Evolutionary conservation across 1,140 invertebrate species (phyloP), one percentile per base, ranked within the genome.

Genomic region (Drosophila elegans): DNA sequence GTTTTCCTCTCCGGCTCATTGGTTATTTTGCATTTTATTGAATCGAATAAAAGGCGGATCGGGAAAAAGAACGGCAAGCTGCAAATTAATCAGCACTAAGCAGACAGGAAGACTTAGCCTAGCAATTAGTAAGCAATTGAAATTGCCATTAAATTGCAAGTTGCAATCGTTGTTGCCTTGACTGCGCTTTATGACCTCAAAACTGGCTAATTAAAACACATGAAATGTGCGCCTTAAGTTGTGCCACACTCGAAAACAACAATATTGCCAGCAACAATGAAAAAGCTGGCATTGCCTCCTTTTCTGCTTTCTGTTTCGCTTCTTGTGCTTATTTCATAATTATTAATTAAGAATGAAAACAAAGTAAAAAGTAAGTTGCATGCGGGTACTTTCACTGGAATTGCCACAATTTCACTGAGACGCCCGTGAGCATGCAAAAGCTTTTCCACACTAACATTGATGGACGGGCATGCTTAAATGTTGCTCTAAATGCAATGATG

Each of bases 321-420:
- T 67, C 74, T 81, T 66, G 79, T 78, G 75, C 83, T 86, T 88
- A 86, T 88, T 86, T 82, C 83, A 76, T 86, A 86, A 86, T 86
- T 86, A 86, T 69, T 86, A 86, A 86, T 86, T 86, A 86, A 86
- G 79, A 88, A 88, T 79, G 83, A 86, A 86, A 88, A 82, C 83
- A 88, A 82, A 83, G 75, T 73, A 77, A 83, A 86, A 88, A 86
- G 79, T 88, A 76, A 88, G 75, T 76, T 76, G 83, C 71, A 86
- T 63, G 64, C 66, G 64, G 74, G 60, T 63, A 86, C 82, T 86
- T 81, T 86, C 64, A 55, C 66, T 59, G 75, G 61, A 88, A 86
- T 88, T 88, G 75, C 83, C 79, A 88, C 83, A 82, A 88, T 83
- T 88, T 82, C 76, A 39, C 51, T 12, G 61, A 68, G 66, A 74